These are phyloP conservation scores for Notarius lentiginosus DNA, from an alignment of 2,113 vertebrate genomes.

Conservation along the genomic window DNA sequence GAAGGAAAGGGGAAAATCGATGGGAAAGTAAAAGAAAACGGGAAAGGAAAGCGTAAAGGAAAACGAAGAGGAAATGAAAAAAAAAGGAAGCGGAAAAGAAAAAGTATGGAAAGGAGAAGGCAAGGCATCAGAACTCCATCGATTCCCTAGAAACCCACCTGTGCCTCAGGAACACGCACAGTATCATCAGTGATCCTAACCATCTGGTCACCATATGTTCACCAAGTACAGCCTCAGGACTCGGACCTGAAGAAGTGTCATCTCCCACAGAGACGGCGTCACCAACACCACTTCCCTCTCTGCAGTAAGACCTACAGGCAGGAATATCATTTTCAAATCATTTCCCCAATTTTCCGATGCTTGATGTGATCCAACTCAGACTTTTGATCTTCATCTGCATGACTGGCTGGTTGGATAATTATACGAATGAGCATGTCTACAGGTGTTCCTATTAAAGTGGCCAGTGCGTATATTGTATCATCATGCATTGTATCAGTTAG, in stretches of 20 bases:
- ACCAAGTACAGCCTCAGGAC: not conserved
- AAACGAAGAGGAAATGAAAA: no score
- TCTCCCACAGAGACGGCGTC: not conserved
- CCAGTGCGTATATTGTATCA: not conserved
- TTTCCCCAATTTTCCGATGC: not conserved
- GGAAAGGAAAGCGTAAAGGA: no score
- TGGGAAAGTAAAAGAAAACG: no score
- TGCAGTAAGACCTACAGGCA: not conserved
- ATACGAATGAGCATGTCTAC: not conserved
- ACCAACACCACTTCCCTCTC: not conserved
- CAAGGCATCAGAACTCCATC: no score
- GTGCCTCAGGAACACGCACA: not conserved
- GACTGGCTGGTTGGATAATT: not conserved
- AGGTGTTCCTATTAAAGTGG: not conserved
- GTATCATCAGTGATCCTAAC: not conserved
- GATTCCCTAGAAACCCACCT: not conserved
- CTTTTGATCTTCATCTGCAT: not conserved
- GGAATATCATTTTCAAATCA: not conserved
- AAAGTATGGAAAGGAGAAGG: no score
- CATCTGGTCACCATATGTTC: not conserved
- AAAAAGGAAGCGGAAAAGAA: no score
- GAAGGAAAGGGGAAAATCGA: no score
- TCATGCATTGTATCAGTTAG: not conserved
- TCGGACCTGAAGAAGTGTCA: not conserved
- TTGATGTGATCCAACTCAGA: not conserved